Evolutionary conservation across 2,888 invertebrate species (phyloP).

Genomic region (Agapostemon virescens): DNA sequence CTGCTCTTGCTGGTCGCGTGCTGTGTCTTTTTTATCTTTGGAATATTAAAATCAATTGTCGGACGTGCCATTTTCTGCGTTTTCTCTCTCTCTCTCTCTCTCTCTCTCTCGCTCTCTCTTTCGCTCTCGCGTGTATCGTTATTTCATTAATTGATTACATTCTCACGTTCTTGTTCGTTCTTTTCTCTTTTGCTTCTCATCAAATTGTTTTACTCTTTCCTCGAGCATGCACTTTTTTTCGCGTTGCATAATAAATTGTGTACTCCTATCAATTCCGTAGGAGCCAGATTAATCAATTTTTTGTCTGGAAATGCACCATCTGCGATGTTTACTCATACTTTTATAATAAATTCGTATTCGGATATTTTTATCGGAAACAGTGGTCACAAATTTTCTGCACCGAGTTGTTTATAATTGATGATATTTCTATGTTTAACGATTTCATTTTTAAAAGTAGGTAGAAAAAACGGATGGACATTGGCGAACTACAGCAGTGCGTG

Average conservation of each 20-base stretch:
- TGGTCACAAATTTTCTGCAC: not conserved
- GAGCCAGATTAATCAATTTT: no score
- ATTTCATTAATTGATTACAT: not conserved
- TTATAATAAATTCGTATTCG: not conserved
- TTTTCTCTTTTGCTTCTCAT: not conserved
- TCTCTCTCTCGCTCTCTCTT: not conserved
- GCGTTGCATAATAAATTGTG: no score
- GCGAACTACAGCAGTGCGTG: not conserved
- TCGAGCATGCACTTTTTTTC: not conserved
- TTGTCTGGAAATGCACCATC: no score
- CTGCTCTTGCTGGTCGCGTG: not conserved
- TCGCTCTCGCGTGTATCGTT: not conserved
- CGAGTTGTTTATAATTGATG: not conserved
- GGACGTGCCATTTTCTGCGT: not conserved
- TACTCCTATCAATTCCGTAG: not conserved
- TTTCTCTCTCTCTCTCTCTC: not conserved
- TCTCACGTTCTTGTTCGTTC: not conserved
- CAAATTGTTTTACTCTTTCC: not conserved
- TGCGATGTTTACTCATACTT: not conserved
- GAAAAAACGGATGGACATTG: not conserved
- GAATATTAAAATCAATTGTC: not conserved
- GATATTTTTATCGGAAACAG: not conserved
- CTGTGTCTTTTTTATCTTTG: not conserved
- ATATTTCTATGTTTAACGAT: not conserved
- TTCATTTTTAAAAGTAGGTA: no score